A percentile compares a stretch with the other conserved stretches of the same genome.
phyloP scores from a whole-genome alignment of 2,888 invertebrate genomes.

The Gastrophysa polygoni region DNA sequence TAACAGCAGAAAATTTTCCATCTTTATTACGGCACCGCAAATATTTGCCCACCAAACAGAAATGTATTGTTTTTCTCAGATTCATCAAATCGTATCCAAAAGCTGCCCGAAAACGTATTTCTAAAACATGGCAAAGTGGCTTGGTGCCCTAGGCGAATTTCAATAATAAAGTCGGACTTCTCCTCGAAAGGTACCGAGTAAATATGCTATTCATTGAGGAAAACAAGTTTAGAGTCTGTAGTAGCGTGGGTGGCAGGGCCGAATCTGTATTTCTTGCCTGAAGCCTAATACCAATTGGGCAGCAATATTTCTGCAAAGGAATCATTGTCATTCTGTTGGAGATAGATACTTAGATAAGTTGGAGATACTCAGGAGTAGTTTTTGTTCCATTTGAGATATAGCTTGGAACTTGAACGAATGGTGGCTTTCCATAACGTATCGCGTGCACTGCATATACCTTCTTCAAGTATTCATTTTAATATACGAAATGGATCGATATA shows the following conservation, averaged over 20 bases:
- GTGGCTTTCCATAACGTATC: too few species aligned
- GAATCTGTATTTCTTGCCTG: too few species aligned
- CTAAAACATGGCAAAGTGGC: conserved; percentile 53
- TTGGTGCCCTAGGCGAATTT: conserved; percentile 48
- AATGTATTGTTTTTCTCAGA: background rate
- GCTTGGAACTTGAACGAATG: too few species aligned
- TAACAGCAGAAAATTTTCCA: background rate
- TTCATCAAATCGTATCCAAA: conserved; percentile 2
- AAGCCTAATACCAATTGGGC: too few species aligned
- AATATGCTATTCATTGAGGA: conserved; percentile 56
- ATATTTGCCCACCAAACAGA: background rate
- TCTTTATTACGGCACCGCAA: background rate
- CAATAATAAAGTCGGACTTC: conserved; percentile 50
- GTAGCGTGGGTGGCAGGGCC: conserved; percentile 9
- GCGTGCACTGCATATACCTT: too few species aligned
- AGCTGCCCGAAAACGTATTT: conserved; percentile 50
- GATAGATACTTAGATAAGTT: too few species aligned
- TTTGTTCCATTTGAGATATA: too few species aligned
- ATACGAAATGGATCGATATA: too few species aligned
- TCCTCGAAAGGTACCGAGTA: conserved; percentile 43
- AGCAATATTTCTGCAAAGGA: too few species aligned
- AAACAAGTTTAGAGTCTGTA: conserved; percentile 44
- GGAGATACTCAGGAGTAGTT: too few species aligned
- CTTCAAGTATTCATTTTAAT: too few species aligned
- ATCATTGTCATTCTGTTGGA: too few species aligned